Evolutionary conservation across 2,113 vertebrate genomes (phyloP), one percentile per base, ranked within the genome.

Genomic region (Dolichallabes microphthalmus): DNA sequence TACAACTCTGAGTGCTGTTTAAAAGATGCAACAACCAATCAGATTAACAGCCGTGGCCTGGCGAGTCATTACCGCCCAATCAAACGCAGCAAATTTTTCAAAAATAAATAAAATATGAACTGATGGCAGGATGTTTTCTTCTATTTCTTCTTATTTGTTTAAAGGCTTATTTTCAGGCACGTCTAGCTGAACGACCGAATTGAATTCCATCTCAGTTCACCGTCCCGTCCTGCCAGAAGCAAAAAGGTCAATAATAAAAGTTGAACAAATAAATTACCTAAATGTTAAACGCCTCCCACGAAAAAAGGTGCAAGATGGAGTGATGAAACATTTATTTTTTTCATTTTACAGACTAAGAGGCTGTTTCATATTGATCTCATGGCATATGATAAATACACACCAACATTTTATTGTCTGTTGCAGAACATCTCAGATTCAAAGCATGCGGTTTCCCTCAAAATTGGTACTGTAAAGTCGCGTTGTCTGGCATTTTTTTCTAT

Each of bases 381-480:
- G 53, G 55, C 57, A 11, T 32, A 60, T 35, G 60, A 79, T 58
- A 79, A 60, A 60, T 79, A 60, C 2, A 60, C 19, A 55, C 64
- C 71, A 58, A 66, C 52, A 6, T 68, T 84, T 84, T 84, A 88
- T 66, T 88, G 76, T 86, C 58, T 79, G 75, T 75, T 22, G 55
- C 68, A 80, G 81, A 86, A 64, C 75, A 52, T 78, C 57, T 76
- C 75, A 80, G 69, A 80, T 77, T 77, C 27, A 57, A 57, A 57
- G 77, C 84, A 82, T 69, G 85, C 71, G 85, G 78, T 87, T 66
- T 74, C 25, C 25, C 82, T 86, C 85, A 45, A 79, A 88, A 86
- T 86, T 84, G 78, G 77, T 76, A 27, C 61, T 69, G 71, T 78
- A 63, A 77, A 68, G 68, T 82, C n/a, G 55, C 80, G 32, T 85